Base-by-base conservation (phyloP, 2,797 vertebrate genomes). In the Alosa sapidissima region DNA sequence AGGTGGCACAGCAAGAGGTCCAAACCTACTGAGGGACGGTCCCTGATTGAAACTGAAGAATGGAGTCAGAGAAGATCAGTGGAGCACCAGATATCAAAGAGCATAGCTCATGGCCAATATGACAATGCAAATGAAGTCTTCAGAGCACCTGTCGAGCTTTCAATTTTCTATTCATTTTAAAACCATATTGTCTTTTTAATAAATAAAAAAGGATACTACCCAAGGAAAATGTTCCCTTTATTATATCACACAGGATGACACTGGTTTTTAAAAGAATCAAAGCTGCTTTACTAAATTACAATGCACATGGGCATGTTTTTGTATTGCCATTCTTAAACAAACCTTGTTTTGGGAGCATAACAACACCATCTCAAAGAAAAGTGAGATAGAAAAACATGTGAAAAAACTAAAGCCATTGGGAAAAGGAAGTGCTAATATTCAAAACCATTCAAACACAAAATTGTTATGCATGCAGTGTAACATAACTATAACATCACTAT, bases 1-100 rank as follows among this genome's bases (percentile, higher is more conserved):
- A 99, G 92, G 98, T 99, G 85, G 90, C 96, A 92, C 96, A 89
- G 48, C 97, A 95, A 94, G 98, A 94, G 51, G 89, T 95, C 81
- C 90, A 92, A 89, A 96, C 95, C 0, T 96, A 93, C 91, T 96
- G 89, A 96, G 6, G 28, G n/a, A 2, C 65, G 14, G 6, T 75
- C 1, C 1, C 36, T 75, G 28, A 28, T 68, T 28, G 1, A 68
- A 36, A 13, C 1, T 33, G 36, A 24, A 45, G 21, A 51, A 10
- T n/a, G 13, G 4, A 75, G 14, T 45, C 36, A 41, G 28, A 28
- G 28, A 28, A 28, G 28, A 28, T 45, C 36, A 19, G 33, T 45
- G 68, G 33, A 41, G 68, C 16, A 75, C 36, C 28, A 33, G 60
- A 28, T 28, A 65, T 65, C 24, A 68, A 21, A 33, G 28, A 68